Conservation (phyloP, 2,113 vertebrate genomes). For the Triplophysa dalaica region DNA sequence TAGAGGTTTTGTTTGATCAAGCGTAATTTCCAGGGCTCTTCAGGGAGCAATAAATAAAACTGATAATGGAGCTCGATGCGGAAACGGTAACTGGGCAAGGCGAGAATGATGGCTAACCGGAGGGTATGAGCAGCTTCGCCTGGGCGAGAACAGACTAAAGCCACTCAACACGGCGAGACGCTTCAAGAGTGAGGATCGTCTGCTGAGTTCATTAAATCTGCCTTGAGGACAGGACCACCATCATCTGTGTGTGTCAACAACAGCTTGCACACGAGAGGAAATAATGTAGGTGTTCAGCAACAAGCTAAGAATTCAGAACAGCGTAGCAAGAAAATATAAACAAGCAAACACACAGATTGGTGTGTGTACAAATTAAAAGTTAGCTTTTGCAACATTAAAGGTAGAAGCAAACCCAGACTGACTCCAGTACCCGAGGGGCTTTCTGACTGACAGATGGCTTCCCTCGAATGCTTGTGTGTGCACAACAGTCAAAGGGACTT, state of each 20-base stretch:
- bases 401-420: no score
- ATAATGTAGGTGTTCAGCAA: slow-evolving; percentile 4
- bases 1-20: slow-evolving; percentile 33
- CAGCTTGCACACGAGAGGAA: slow-evolving; percentile 11
- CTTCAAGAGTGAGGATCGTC: slow-evolving; percentile 46
- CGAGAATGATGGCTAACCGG: slow-evolving; percentile 16
- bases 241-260: slow-evolving; percentile 32
- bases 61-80: slow-evolving; percentile 35
- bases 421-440: no score
- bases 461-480: no score
- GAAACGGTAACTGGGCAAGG: background rate
- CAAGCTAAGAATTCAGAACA: background rate
- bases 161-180: slow-evolving; percentile 37
- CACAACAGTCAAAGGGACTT: no score
- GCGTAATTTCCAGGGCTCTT: slow-evolving; percentile 20
- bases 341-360: background rate
- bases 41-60: slow-evolving; percentile 35
- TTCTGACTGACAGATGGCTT: no score
- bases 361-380: no score
- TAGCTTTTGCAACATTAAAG: no score
- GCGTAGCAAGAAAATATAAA: background rate
- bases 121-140: slow-evolving; percentile 35
- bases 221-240: slow-evolving; percentile 48
- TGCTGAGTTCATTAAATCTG: slow-evolving; percentile 55
- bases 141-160: slow-evolving; percentile 34